Conservation (phyloP, 2,113 vertebrate species). For the Poicephalus meyeri region DNA sequence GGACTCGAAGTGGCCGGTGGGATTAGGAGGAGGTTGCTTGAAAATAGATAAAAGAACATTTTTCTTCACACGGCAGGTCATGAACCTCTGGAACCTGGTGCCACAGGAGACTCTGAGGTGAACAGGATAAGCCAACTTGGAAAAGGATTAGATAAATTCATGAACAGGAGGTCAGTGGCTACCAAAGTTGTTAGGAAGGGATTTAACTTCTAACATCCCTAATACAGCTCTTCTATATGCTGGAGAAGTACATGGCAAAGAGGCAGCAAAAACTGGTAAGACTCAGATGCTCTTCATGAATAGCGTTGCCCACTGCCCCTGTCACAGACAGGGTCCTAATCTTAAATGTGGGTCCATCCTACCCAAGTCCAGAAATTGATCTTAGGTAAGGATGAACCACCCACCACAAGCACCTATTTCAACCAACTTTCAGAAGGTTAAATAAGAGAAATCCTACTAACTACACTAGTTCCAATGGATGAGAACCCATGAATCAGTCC, state of each 20-base stretch:
- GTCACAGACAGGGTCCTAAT: background rate
- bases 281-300: background rate
- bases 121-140: background rate
- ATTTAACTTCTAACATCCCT: background rate
- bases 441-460: background rate
- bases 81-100: background rate
- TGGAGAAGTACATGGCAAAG: background rate
- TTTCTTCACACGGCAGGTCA: background rate
- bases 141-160: background rate
- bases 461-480: background rate
- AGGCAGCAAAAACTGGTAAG: background rate
- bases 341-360: background rate
- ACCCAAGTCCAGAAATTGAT: background rate
- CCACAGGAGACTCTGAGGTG: background rate
- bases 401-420: background rate
- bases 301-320: background rate
- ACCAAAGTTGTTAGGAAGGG: background rate
- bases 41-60: background rate
- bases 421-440: background rate
- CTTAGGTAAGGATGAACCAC: background rate
- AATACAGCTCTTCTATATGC: background rate
- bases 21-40: background rate
- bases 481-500: background rate
- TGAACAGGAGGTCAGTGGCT: background rate
- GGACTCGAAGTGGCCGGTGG: background rate